phyloP scores from a whole-genome alignment of 2,113 vertebrate species.

The Toxostoma redivivum region DNA sequence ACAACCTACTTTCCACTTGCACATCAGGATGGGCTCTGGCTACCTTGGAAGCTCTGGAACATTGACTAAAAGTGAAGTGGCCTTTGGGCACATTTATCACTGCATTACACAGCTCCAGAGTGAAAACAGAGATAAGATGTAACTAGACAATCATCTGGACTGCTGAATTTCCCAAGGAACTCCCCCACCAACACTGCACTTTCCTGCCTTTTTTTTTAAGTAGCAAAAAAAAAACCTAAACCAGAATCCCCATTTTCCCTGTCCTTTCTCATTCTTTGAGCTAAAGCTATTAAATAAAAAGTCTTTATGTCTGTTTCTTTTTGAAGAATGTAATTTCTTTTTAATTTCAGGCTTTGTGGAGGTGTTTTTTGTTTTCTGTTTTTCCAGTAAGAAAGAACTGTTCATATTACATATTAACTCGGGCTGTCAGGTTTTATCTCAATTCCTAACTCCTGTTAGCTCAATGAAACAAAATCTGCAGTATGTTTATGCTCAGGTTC shows the following conservation, averaged over 20 bases:
- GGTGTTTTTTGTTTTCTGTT: background rate
- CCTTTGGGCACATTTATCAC: background rate
- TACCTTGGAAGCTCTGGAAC: background rate
- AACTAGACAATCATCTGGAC: background rate
- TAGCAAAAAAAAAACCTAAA: background rate
- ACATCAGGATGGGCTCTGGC: background rate
- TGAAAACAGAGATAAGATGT: background rate
- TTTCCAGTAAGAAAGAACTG: background rate
- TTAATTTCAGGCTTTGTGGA: background rate
- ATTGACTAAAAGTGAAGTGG: background rate
- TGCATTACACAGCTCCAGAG: background rate
- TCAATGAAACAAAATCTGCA: background rate
- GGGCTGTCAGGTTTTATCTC: background rate
- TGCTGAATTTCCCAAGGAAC: background rate
- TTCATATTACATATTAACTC: background rate
- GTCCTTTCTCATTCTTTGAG: background rate
- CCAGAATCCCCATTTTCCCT: background rate
- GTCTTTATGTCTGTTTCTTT: background rate
- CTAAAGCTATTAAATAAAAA: background rate
- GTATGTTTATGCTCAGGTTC: background rate
- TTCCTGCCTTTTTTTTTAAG: background rate
- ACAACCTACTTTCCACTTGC: background rate
- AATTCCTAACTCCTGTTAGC: background rate
- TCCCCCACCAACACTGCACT: background rate
- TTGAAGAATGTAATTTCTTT: background rate